Percentiles rank a stretch among this genome's conserved stretches.
Conservation (phyloP, 1,140 invertebrate species). For the Dendrolimus kikuchii region DNA sequence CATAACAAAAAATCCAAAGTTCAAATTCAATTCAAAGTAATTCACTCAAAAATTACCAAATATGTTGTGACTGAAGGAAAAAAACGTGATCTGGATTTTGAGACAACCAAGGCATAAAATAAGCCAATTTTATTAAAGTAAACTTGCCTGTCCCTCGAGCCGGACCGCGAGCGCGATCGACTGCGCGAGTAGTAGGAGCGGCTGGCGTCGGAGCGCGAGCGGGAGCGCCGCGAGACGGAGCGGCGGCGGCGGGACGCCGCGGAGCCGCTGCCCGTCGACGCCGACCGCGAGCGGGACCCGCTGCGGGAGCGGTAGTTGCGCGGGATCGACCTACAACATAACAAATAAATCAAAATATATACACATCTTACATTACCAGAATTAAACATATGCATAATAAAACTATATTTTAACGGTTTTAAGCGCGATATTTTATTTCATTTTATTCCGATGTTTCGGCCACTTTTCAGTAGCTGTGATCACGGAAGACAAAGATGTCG, state of each 20-base stretch:
- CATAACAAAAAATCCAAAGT: too few species aligned
- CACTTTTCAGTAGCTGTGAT: too few species aligned
- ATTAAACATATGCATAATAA: too few species aligned
- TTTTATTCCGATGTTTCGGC: too few species aligned
- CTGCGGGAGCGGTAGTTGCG: slow-evolving; percentile 69
- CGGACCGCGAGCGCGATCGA: slow-evolving; percentile 76
- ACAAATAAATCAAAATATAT: background rate
- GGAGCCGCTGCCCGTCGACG: slow-evolving; percentile 60
- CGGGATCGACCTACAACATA: slow-evolving; percentile 57
- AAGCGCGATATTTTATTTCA: too few species aligned
- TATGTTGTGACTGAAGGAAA: too few species aligned
- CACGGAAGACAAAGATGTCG: too few species aligned
- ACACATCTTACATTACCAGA: too few species aligned
- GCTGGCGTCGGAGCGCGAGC: slow-evolving; percentile 69
- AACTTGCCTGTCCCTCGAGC: slow-evolving; percentile 59
- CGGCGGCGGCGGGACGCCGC: slow-evolving; percentile 69
- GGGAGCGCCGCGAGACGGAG: slow-evolving; percentile 67
- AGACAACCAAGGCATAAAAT: background rate
- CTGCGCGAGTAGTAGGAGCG: slow-evolving; percentile 75
- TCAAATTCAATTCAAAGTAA: too few species aligned
- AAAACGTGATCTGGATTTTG: too few species aligned
- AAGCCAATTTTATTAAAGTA: background rate
- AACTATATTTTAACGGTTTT: too few species aligned
- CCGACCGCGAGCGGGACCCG: slow-evolving; percentile 69
- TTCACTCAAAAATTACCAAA: too few species aligned